Conservation (phyloP, 2,113 vertebrate species). For the Dunckerocampus dactyliophorus region DNA sequence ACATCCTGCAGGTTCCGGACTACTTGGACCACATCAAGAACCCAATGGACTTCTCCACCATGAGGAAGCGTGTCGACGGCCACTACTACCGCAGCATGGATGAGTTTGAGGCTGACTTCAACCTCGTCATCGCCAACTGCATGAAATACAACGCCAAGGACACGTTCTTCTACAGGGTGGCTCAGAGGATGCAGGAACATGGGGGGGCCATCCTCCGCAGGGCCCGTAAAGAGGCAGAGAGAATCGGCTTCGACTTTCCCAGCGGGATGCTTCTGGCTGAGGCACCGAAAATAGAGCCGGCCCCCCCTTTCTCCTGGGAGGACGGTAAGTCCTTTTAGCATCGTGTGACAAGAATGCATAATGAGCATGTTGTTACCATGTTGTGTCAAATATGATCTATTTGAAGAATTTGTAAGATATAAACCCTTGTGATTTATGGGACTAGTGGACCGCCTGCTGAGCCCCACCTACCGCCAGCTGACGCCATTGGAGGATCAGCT, state of each 20-base stretch:
- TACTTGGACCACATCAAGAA: slow-evolving; percentile 92
- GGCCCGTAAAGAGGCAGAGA: slow-evolving; percentile 81
- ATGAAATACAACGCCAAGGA: slow-evolving; percentile 97
- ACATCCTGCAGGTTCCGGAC: slow-evolving; percentile 82
- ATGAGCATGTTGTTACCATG: no score
- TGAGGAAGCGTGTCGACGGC: slow-evolving; percentile 84
- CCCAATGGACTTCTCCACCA: slow-evolving; percentile 97
- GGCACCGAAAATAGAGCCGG: slow-evolving; percentile 77
- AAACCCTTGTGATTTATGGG: not conserved
- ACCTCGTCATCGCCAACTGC: slow-evolving; percentile 93
- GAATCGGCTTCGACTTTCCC: slow-evolving; percentile 86
- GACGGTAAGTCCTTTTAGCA: slow-evolving; percentile 77
- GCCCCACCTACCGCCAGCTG: slow-evolving; percentile 79
- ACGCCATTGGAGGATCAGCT: slow-evolving; percentile 88
- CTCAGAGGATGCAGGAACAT: slow-evolving; percentile 87
- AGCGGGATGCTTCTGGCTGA: slow-evolving; percentile 86
- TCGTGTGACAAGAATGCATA: no score
- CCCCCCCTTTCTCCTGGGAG: slow-evolving; percentile 86
- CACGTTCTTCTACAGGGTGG: slow-evolving; percentile 90
- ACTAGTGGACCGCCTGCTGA: slow-evolving; percentile 90
- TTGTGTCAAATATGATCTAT: not conserved
- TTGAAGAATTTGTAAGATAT: not conserved
- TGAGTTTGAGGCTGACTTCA: slow-evolving; percentile 91
- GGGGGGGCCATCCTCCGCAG: slow-evolving; percentile 89
- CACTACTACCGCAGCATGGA: slow-evolving; percentile 84